Evolutionary conservation across 2,888 invertebrate genomes (phyloP).

Genomic region (Lamproptera curius): DNA sequence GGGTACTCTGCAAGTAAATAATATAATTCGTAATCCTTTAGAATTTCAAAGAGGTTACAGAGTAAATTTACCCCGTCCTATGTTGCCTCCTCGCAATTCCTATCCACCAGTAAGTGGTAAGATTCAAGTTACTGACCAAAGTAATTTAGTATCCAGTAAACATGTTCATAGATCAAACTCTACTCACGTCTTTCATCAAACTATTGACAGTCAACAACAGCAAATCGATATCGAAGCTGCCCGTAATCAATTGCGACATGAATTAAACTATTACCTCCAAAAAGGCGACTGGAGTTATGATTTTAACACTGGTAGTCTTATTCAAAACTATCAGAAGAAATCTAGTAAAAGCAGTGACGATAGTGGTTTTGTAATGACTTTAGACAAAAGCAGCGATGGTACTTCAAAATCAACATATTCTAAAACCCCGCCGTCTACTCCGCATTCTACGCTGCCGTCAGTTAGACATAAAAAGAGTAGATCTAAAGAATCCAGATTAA

Average conservation of each 20-base stretch:
- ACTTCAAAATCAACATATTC: conserved; percentile 71
- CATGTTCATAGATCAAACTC: conserved; percentile 81
- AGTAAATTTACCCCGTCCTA: conserved; percentile 77
- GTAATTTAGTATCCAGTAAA: conserved; percentile 70
- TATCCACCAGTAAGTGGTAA: conserved; percentile 79
- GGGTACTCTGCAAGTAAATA: conserved; percentile 72
- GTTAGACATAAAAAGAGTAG: conserved; percentile 69
- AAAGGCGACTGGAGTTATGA: conserved; percentile 75
- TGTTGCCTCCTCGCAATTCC: conserved; percentile 80
- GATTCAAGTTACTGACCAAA: conserved; percentile 73
- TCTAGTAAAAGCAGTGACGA: conserved; percentile 74
- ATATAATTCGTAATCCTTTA: conserved; percentile 74
- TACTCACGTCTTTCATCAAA: conserved; percentile 77
- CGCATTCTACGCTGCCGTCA: conserved; percentile 68
- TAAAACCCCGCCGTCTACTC: conserved; percentile 70
- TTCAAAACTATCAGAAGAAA: conserved; percentile 73
- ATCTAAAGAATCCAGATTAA: conserved; percentile 68
- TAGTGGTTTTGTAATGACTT: conserved; percentile 71
- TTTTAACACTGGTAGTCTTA: conserved; percentile 68
- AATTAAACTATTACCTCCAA: conserved; percentile 69
- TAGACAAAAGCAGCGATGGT: conserved; percentile 72
- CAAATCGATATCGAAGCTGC: conserved; percentile 67
- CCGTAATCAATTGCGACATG: conserved; percentile 67
- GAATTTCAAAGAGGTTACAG: conserved; percentile 77
- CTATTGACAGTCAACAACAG: conserved; percentile 47